phyloP scores from a whole-genome alignment of 2,888 invertebrate species.

The Adineta ricciae region DNA sequence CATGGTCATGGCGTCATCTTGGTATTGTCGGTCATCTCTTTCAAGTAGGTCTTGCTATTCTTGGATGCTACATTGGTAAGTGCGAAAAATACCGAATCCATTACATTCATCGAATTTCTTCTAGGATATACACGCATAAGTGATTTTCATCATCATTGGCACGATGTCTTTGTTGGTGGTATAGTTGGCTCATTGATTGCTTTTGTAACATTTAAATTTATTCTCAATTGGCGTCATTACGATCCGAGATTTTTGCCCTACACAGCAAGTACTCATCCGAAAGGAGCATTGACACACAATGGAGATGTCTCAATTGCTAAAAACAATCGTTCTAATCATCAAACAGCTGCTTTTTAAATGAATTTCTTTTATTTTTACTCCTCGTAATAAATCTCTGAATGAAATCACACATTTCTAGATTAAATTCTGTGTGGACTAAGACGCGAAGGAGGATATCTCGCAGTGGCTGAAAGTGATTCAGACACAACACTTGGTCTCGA shows the following conservation, averaged over 20 bases:
- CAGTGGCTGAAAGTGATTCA: background rate
- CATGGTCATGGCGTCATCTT: conserved; percentile 20
- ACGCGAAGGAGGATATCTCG: background rate
- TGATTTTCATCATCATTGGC: conserved; percentile 96
- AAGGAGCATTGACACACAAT: background rate
- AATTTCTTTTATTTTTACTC: background rate
- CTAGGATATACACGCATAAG: conserved; percentile 69
- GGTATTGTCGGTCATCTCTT: background rate
- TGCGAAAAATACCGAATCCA: background rate
- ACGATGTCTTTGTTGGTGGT: conserved; percentile 76
- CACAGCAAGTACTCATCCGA: background rate
- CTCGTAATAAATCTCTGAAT: background rate
- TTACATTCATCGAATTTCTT: conserved; percentile 26
- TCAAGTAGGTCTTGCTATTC: background rate
- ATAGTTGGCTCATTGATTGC: conserved; percentile 51
- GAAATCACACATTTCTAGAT: background rate
- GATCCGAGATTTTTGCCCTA: background rate
- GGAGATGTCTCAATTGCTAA: background rate
- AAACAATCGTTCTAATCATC: background rate
- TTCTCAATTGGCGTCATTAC: conserved; percentile 6
- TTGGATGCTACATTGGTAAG: background rate
- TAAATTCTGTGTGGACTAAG: background rate
- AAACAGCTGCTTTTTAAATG: background rate
- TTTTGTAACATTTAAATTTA: conserved; percentile 37
- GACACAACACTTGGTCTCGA: background rate